Conservation (phyloP, 23 tunicate species). For the Trididemnum nubilum region DNA sequence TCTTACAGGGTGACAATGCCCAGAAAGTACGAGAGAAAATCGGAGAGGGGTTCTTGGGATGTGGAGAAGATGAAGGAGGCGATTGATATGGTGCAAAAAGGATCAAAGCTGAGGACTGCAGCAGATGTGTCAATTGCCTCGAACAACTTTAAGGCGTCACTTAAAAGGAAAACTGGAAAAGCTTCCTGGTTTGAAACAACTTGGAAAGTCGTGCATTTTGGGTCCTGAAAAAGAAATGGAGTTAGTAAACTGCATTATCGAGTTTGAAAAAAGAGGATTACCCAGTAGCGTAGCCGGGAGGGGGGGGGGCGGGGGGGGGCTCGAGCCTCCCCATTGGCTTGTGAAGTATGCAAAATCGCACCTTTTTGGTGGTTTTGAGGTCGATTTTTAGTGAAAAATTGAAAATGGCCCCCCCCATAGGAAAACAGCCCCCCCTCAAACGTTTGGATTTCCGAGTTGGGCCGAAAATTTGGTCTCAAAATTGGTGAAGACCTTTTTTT, state of each 20-base stretch:
- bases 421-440: no score
- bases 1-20: constrained; percentile 3
- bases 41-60: constrained; percentile 25
- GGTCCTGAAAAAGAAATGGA: constrained; percentile 30
- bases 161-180: constrained; percentile 5
- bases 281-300: no score
- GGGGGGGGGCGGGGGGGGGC: no score
- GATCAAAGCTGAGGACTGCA: constrained; percentile 10
- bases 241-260: not conserved
- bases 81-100: constrained; percentile 26
- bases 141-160: constrained; percentile 16
- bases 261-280: constrained; percentile 35
- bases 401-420: no score
- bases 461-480: no score
- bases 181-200: constrained; percentile 15
- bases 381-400: no score
- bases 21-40: constrained; percentile 6
- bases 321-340: no score
- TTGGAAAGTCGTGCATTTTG: constrained; percentile 18
- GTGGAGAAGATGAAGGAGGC: constrained; percentile 16
- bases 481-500: no score
- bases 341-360: no score
- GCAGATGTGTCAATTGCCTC: constrained; percentile 27
- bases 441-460: no score
- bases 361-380: no score